A percentile compares a stretch with the other conserved stretches of the same genome.
Conservation (phyloP, 2,797 vertebrate genomes). For the Arctocebus calabarensis region DNA sequence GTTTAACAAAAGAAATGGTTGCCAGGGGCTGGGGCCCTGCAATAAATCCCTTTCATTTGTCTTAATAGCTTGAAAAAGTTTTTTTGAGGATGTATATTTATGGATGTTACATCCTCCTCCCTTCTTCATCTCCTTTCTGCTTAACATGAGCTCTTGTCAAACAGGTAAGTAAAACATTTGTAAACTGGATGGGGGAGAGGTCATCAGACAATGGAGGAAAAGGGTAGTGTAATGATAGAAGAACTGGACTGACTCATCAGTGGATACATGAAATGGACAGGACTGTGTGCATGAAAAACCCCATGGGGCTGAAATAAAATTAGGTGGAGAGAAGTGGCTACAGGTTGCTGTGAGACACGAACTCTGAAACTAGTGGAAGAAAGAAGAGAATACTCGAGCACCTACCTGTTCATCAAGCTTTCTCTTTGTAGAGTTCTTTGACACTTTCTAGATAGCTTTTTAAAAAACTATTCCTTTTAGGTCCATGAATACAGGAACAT, state of each 20-base stretch:
- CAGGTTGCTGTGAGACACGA: too few relatives aligned
- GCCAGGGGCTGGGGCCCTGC: neutral
- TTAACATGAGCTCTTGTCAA: slow-evolving; percentile 41
- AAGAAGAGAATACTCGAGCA: too few relatives aligned
- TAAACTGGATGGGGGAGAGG: neutral
- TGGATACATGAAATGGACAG: neutral
- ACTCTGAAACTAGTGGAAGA: neutral
- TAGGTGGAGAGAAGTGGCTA: neutral
- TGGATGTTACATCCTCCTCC: neutral
- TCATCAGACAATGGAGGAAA: neutral
- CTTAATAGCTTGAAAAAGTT: neutral
- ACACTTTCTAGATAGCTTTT: neutral
- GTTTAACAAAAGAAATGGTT: too few relatives aligned
- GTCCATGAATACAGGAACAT: neutral
- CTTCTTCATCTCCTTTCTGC: slow-evolving; percentile 44
- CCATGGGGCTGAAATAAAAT: neutral
- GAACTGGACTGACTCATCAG: neutral
- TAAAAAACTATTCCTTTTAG: neutral
- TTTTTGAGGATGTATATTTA: neutral
- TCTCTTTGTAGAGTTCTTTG: neutral
- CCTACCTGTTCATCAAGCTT: neutral
- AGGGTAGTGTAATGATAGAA: neutral
- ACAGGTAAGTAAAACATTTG: neutral
- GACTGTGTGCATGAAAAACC: neutral
- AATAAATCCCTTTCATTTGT: neutral